Evolutionary conservation across 2,113 vertebrate genomes (phyloP).

Genomic region (Synodontis membranacea): DNA sequence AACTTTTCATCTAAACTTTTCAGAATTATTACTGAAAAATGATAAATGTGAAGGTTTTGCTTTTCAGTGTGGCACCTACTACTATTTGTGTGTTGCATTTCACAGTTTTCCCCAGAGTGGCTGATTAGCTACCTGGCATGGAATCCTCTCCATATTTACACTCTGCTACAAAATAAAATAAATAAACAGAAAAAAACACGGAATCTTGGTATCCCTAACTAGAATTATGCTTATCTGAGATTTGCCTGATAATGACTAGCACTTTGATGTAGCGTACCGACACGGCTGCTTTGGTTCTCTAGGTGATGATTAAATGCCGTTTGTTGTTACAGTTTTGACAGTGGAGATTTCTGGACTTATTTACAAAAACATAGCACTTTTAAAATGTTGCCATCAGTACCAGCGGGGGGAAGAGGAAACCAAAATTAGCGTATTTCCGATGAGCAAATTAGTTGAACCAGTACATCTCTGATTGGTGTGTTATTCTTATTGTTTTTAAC

Average conservation of each 20-base stretch:
- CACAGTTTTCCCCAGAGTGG: not conserved
- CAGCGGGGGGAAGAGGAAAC: constrained; percentile 14
- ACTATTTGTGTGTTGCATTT: not conserved
- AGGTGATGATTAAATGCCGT: not conserved
- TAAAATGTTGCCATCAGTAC: too few species aligned
- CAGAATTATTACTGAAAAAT: not conserved
- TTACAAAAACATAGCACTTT: not conserved
- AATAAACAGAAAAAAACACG: not conserved
- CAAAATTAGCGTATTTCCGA: not conserved
- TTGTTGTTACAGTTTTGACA: constrained; percentile 18
- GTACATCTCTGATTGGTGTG: not conserved
- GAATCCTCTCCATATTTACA: not conserved
- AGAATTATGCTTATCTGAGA: not conserved
- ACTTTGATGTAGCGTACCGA: not conserved
- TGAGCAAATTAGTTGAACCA: not conserved
- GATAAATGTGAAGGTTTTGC: not conserved
- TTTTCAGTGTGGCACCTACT: not conserved
- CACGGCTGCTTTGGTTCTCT: not conserved
- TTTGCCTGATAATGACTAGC: not conserved
- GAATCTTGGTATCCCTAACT: not conserved
- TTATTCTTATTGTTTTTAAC: not conserved
- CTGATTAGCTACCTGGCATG: not conserved
- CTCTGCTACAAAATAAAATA: not conserved
- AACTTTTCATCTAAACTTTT: too few species aligned
- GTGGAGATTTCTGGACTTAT: not conserved